phyloP scores from a whole-genome alignment of 1,140 invertebrate species.

The Nasonia vitripennis region DNA sequence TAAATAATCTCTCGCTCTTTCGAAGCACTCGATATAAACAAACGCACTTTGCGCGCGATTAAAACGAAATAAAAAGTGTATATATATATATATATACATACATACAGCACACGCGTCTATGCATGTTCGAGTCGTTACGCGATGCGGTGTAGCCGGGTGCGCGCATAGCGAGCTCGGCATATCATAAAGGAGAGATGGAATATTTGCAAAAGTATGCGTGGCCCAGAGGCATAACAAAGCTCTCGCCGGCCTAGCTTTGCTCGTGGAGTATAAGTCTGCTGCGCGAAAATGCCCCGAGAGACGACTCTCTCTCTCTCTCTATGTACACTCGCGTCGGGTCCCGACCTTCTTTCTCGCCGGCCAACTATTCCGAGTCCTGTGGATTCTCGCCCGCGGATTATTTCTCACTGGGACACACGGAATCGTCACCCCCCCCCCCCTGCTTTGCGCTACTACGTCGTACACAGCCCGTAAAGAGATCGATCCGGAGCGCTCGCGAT shows the following conservation, averaged over 20 bases:
- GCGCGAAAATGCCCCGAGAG: conserved; percentile 67
- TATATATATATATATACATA: too few relatives aligned
- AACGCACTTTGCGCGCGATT: too few relatives aligned
- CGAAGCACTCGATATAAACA: too few relatives aligned
- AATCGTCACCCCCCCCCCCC: too few relatives aligned
- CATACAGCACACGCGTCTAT: not conserved
- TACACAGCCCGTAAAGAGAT: not conserved
- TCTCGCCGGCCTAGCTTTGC: conserved; percentile 22
- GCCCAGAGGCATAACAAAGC: conserved; percentile 64
- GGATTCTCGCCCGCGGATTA: not conserved
- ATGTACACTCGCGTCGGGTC: not conserved
- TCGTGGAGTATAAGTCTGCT: conserved; percentile 60
- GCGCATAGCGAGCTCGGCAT: too few relatives aligned
- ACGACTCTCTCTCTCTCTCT: conserved; percentile 52
- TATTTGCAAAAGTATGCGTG: conserved; percentile 73
- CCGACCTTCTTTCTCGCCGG: not conserved
- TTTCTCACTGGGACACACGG: too few relatives aligned
- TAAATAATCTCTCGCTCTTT: too few relatives aligned
- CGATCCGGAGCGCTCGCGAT: not conserved
- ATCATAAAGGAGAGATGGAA: conserved; percentile 52
- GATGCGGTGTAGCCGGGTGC: too few relatives aligned
- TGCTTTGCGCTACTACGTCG: too few relatives aligned
- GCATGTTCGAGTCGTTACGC: too few relatives aligned
- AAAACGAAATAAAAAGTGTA: too few relatives aligned
- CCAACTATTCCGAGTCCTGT: not conserved